Evolutionary conservation across 2,888 invertebrate species (phyloP), one percentile per base, ranked within the genome.

Genomic region (Drosophila subquinaria): DNA sequence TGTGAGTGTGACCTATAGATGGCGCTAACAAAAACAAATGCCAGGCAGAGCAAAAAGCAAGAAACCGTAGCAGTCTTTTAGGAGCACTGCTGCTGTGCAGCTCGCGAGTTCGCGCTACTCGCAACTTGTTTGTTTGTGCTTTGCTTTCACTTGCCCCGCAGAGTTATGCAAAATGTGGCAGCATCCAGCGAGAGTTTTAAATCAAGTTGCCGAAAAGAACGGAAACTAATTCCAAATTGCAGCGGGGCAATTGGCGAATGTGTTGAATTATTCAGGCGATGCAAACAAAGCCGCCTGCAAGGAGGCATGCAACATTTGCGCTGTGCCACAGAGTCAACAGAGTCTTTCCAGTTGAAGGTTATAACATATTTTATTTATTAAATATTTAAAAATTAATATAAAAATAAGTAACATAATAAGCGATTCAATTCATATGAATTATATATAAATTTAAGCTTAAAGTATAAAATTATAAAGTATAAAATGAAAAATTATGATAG

Each of bases 1-100:
- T 73, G 35, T 47, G 52, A 15, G 55, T 51, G 61, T 30, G 73
- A 67, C 68, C 76, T 56, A 69, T 76, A 79, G 73, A 67, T 62
- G 70, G 76, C 72, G 76, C 81, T 72, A 78, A 75, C 83, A 80
- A 73, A 61, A 80, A 76, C 79, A 87, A 77, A 69, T 51, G 70
- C 51, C 59, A 53, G 60, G 61, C 36, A 57, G n/a, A 15, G 27
- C 42, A 17, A 10, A 45, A 70, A 76, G 48, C 27, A 27, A 27
- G 1, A 27, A 6, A 71, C 9, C 53, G 65, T 76, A 81, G 87
- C 86, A 90, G 90, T 90, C 90, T 88, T 90, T 84, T 83, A 86
- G 88, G 89, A 76, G 89, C 88, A 38, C 69, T 79, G 84, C 79
- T 73, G 69, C 82, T 53, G 89, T 82, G 73, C 82, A 82, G 90